Conservation (phyloP, 2,888 invertebrate species). For the Drepanosiphum platanoidis region DNA sequence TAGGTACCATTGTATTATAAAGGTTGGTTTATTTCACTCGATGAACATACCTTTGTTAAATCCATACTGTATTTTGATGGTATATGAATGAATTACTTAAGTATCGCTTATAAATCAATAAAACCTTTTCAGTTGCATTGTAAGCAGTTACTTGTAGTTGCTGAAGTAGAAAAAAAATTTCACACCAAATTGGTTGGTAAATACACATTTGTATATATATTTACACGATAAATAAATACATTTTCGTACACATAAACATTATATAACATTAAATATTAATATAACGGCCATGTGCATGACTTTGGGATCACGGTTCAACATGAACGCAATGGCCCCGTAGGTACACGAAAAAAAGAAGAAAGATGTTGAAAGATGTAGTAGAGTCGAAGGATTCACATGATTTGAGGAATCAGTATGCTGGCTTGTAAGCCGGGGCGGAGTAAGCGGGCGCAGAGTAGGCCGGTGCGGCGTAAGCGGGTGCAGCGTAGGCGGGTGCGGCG, state of each 20-base stretch:
- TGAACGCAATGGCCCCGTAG: conserved; percentile 35
- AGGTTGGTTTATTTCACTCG: no score
- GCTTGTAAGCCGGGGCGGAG: conserved; percentile 7
- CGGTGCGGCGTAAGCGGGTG: not conserved
- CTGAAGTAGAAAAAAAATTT: no score
- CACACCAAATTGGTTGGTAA: not conserved
- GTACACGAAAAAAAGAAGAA: conserved; percentile 16
- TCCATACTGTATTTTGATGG: no score
- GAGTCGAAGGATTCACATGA: not conserved
- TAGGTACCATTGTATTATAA: no score
- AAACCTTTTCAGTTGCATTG: not conserved
- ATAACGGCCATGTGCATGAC: not conserved
- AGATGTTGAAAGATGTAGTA: not conserved
- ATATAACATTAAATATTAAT: no score
- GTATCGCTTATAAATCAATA: not conserved
- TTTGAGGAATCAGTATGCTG: not conserved
- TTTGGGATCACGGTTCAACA: not conserved
- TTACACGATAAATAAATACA: conserved; percentile 14
- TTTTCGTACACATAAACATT: not conserved
- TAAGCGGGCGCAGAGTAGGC: no score
- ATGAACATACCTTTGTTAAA: no score
- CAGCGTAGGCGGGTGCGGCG: not conserved
- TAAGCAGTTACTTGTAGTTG: no score
- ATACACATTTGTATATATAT: conserved; percentile 10
- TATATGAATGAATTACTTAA: not conserved